Evolutionary conservation across 2,888 invertebrate species (phyloP), one percentile per base, ranked within the genome.

Genomic region (Patella pellucida): DNA sequence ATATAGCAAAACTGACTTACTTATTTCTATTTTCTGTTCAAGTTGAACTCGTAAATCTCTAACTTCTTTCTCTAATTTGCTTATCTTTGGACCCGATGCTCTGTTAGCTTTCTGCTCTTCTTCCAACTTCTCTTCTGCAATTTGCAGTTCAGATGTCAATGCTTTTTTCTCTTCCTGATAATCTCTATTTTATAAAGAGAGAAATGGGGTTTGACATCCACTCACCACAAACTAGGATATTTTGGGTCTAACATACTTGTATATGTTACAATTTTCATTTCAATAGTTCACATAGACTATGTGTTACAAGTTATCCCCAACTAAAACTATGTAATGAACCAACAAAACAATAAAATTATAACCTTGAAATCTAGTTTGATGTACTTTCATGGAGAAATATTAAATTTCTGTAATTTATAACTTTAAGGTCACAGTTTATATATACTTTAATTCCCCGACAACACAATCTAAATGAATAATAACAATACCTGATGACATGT

Each of bases 21-120:
- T 84, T 62, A 86, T 82, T 75, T 88, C 88, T 72, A 86, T 83
- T 75, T 87, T 88, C 74, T 86, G 84, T 76, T 87, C 85, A n/a
- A 87, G 73, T 76, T 86, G 84, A 15, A 86, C 86, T 54, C 86
- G 77, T 68, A 87, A 78, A 69, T 88, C 86, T 68, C 86, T 74
- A 19, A 85, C 75, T 73, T 88, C 87, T 69, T 80, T 83, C 79
- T 89, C 87, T 75, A 88, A 79, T 75, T 83, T 85, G 14, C 77
- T 71, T 15, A 85, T 75, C 15, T 81, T 80, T 1, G 82, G 81
- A 1, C 78, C 73, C 62, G 62, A 83, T 85, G 19, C 79, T 74
- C 27, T 85, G 83, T 56, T 79, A 80, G n/a, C 79, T 3, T 82
- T 81, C 72, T 85, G 84, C 74, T 85, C 85, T 52, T 85, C 82